Base-by-base conservation (phyloP, 2,888 invertebrate genomes). In the Eristalis pertinax region DNA sequence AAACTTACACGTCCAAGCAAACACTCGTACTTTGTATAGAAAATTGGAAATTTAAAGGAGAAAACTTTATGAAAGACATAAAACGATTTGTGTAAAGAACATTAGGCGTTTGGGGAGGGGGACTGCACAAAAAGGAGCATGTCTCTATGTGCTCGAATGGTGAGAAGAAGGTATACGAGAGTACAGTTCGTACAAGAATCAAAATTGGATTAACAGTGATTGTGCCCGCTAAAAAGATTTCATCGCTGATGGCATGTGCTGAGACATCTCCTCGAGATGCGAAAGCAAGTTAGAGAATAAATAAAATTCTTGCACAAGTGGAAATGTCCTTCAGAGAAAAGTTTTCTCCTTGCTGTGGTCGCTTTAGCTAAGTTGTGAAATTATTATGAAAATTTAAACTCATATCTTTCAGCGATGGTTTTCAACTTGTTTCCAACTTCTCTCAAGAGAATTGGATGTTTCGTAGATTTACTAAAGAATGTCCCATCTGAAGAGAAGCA, bases 301-400 rank as follows among this genome's bases (percentile, higher is more conserved):
- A 70, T 29, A 70, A 64, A 70, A 29, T 13, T 22, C 64, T 22
- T 15, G 19, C 41, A 38, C 62, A 73, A 63, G 41, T 35, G 11
- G 19, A n/a, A 69, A 69, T 69, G 56, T 58, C 64, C 64, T 65
- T 72, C 26, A 60, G 41, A 35, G n/a, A 72, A 19, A 72, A 63
- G 64, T 78, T 78, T 72, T 56, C 77, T 64, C 26, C 58, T 26
- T 67, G 58, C 29, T 56, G 15, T 65, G 29, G 65, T 67, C 62
- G 38, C 43, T 56, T 68, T 10, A 63, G 63, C 64, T 69, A 74
- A 69, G 68, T 58, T 65, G 69, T 74, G 69, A 63, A 74, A 74
- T 81, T 67, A 81, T 81, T 81, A 81, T 74, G 68, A 81, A 74
- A 81, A 81, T 81, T 81, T 75, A 69, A 81, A 68, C 62, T 74